phyloP scores from a whole-genome alignment of 2,113 vertebrate species.

The Madoqua kirkii region DNA sequence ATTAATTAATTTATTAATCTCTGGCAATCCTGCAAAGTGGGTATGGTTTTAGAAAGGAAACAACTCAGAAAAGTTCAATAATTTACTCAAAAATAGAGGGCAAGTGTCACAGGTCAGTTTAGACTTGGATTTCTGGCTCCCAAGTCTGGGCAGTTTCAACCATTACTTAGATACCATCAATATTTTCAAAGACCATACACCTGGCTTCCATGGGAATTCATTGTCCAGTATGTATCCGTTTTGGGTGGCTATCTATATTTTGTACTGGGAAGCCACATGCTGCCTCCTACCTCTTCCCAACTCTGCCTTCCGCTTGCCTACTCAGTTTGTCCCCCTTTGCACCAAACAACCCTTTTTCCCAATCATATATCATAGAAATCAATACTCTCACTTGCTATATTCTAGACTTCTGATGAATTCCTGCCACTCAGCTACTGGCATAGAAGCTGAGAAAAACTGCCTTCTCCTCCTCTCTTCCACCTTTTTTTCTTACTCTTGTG shows the following conservation, averaged over 20 bases:
- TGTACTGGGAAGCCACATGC: background rate
- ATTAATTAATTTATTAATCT: background rate
- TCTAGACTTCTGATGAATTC: background rate
- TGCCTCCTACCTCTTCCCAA: background rate
- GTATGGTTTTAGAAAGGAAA: constrained; percentile 13
- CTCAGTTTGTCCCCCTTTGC: background rate
- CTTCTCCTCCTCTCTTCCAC: background rate
- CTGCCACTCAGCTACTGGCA: background rate
- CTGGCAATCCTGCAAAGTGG: background rate
- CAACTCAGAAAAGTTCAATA: background rate
- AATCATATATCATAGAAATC: background rate
- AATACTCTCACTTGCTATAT: no score
- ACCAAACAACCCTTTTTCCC: background rate
- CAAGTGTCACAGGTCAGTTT: background rate
- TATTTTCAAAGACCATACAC: background rate
- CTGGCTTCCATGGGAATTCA: background rate
- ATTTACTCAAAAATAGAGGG: background rate
- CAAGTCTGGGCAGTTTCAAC: background rate
- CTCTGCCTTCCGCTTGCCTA: background rate
- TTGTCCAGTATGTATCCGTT: background rate
- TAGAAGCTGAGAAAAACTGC: background rate
- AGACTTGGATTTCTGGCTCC: background rate
- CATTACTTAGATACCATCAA: background rate
- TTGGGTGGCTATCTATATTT: no score
- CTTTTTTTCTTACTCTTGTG: constrained; percentile 75